These are phyloP conservation scores for Ashinkailepas kermadecensis DNA, from an alignment of 2,888 invertebrate species.

Conservation along the genomic window DNA sequence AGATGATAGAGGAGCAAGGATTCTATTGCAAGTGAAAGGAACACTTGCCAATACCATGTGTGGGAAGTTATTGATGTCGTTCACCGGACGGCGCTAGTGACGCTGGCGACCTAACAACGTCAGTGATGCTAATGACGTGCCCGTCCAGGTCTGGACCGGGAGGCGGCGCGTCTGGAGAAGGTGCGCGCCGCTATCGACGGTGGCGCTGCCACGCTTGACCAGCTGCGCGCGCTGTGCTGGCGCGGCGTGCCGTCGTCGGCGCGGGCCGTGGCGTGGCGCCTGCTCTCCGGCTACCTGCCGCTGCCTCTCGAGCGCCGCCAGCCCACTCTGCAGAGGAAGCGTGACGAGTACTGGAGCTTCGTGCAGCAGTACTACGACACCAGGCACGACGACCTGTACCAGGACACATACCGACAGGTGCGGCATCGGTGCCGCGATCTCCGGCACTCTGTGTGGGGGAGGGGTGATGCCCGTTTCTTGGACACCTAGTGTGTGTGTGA, in stretches of 20 bases:
- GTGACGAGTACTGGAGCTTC: slow-evolving; percentile 90
- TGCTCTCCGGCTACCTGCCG: slow-evolving; percentile 83
- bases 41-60: too few relatives aligned
- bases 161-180: slow-evolving; percentile 67
- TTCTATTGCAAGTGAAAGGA: too few relatives aligned
- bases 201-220: slow-evolving; percentile 69
- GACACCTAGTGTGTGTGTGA: too few relatives aligned
- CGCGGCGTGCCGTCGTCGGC: slow-evolving; percentile 91
- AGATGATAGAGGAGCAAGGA: too few relatives aligned
- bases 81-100: too few relatives aligned
- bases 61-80: too few relatives aligned
- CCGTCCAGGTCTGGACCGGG: slow-evolving; percentile 41
- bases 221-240: slow-evolving; percentile 86
- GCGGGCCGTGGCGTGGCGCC: slow-evolving; percentile 58
- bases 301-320: slow-evolving; percentile 81
- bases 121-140: too few relatives aligned
- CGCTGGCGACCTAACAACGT: too few relatives aligned
- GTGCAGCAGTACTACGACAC: slow-evolving; percentile 94
- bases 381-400: slow-evolving; percentile 74
- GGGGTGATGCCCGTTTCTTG: too few relatives aligned
- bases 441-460: too few relatives aligned
- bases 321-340: slow-evolving; percentile 79
- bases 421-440: not conserved
- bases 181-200: slow-evolving; percentile 72
- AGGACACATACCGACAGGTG: slow-evolving; percentile 85